These are phyloP conservation scores for Penaeus monodon DNA, from an alignment of 2,888 invertebrate species.

Conservation along the genomic window DNA sequence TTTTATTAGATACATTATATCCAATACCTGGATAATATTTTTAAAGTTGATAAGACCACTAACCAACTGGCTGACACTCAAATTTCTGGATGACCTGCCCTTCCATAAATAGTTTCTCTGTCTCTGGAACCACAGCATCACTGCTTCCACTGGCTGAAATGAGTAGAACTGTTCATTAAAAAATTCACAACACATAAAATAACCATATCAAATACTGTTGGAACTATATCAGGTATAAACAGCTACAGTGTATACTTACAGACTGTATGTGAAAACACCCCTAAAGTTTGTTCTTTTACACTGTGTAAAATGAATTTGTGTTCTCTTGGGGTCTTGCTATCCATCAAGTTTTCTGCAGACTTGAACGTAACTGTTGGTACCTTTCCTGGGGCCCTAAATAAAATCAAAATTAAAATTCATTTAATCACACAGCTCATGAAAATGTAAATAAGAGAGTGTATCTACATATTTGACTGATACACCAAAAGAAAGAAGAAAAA, in stretches of 20 bases:
- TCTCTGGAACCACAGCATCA: slow-evolving; percentile 80
- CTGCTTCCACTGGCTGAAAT: slow-evolving; percentile 39
- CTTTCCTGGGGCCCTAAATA: slow-evolving; percentile 75
- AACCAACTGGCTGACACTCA: slow-evolving; percentile 88
- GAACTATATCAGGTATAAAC: neutral
- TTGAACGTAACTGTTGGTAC: slow-evolving; percentile 88
- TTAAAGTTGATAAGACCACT: slow-evolving; percentile 35
- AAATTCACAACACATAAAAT: neutral
- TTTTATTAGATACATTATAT: too few species aligned
- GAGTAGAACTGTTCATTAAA: neutral
- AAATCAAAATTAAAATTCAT: slow-evolving; percentile 7
- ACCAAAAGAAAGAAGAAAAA: neutral
- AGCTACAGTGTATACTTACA: neutral
- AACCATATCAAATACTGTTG: too few species aligned
- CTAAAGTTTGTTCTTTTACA: slow-evolving; percentile 90
- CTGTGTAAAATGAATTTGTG: slow-evolving; percentile 92
- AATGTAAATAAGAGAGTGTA: neutral
- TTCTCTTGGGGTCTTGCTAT: slow-evolving; percentile 82
- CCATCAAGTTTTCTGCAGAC: slow-evolving; percentile 45
- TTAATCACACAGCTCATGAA: neutral
- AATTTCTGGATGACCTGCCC: slow-evolving; percentile 96
- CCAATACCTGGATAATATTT: neutral
- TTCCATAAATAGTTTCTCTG: slow-evolving; percentile 89
- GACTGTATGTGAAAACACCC: slow-evolving; percentile 86
- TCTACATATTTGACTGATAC: neutral